These are phyloP conservation scores for Silurus aristotelis DNA, from an alignment of 2,797 vertebrate genomes.

Conservation along the genomic window DNA sequence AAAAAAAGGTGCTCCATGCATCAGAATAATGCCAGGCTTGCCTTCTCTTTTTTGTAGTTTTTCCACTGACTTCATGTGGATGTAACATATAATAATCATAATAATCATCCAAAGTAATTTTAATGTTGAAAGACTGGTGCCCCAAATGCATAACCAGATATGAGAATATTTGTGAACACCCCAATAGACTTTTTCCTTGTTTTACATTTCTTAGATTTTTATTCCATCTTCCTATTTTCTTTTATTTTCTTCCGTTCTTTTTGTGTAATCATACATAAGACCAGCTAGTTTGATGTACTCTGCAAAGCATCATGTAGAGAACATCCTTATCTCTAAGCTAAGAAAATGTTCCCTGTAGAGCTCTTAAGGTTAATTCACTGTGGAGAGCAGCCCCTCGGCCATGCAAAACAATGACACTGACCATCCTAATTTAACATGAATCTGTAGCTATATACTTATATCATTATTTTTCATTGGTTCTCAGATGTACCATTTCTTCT, in stretches of 20 bases:
- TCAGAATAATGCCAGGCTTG: not conserved
- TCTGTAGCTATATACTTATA: slow-evolving; percentile 12
- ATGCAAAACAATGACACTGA: slow-evolving; percentile 22
- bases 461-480: slow-evolving; percentile 33
- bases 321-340: slow-evolving; percentile 38
- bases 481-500: slow-evolving; percentile 26
- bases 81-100: not conserved
- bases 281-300: slow-evolving; percentile 46
- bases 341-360: slow-evolving; percentile 27
- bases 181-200: not conserved
- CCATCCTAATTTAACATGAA: slow-evolving; percentile 39
- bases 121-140: not conserved
- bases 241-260: slow-evolving; percentile 15
- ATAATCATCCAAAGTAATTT: not conserved
- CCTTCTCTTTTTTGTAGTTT: not conserved
- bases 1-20: not conserved
- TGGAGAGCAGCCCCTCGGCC: slow-evolving; percentile 32
- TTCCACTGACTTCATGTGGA: not conserved
- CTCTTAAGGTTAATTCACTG: slow-evolving; percentile 47
- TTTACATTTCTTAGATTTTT: not conserved
- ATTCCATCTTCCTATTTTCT: not conserved
- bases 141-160: not conserved
- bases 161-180: not conserved
- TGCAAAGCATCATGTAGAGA: slow-evolving; percentile 36
- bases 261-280: slow-evolving; percentile 9